Percentiles rank a stretch among this genome's conserved stretches.
Conservation (phyloP, 1,140 invertebrate genomes). For the Hycleus cichorii region DNA sequence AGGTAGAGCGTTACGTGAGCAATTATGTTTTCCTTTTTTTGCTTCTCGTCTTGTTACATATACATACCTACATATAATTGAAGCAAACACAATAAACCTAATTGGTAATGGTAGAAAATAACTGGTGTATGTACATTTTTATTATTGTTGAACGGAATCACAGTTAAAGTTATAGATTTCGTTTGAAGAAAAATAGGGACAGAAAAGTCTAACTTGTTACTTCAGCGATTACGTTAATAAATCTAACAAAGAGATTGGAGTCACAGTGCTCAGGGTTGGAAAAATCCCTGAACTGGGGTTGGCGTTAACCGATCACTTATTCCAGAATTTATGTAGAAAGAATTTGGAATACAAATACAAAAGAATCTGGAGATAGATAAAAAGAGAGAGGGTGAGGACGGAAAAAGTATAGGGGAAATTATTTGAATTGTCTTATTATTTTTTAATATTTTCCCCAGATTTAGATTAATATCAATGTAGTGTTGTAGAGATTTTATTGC, state of each 20-base stretch:
- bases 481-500: no score
- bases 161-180: background rate
- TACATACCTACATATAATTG: no score
- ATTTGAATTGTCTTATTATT: no score
- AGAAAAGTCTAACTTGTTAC: constrained; percentile 35
- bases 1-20: constrained; percentile 6
- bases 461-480: no score
- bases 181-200: background rate
- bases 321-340: constrained; percentile 39
- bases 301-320: constrained; percentile 42
- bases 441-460: no score
- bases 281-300: constrained; percentile 41
- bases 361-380: background rate
- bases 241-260: constrained; percentile 39
- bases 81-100: no score
- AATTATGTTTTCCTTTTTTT: constrained; percentile 10
- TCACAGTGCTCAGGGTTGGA: constrained; percentile 32
- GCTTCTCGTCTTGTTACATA: no score
- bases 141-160: background rate
- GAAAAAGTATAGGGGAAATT: no score
- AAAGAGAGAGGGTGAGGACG: no score
- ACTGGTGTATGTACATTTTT: no score
- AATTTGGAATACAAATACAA: constrained; percentile 39
- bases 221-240: constrained; percentile 42
- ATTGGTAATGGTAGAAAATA: no score